Base-by-base conservation (phyloP, 2,888 invertebrate species). In the Eucera pruinosa region DNA sequence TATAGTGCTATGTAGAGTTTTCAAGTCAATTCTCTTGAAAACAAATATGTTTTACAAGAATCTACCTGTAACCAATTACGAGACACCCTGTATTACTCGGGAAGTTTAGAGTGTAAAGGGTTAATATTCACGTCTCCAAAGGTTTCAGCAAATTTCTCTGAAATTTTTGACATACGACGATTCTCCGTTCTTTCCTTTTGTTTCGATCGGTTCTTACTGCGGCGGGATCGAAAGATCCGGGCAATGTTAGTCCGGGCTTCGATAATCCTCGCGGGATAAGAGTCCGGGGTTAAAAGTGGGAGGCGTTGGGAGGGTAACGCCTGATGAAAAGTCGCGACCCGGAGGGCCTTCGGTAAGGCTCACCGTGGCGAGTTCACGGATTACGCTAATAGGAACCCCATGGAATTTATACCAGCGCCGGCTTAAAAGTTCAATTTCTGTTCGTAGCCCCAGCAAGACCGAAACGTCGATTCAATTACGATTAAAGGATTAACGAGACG, bases 381-480 rank as follows among this genome's bases (percentile, higher is more conserved):
- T 84, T 84, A 84, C 74, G 84, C 75, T 82, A 84, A 84, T 84
- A 84, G 80, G 69, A 79, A 78, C 64, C 55, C 66, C 68, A 13
- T 76, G 57, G 62, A 80, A 79, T 79, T 79, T 75, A 62, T 80
- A 78, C 67, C 52, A n/a, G 61, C 9, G 66, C 47, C 30, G 72
- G 76, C 75, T 82, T 80, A 78, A 80, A 85, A 81, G 80, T 76
- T 81, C 83, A 69, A 83, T 83, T 81, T 80, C 80, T 73, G 61
- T 64, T 48, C 72, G 64, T 33, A 20, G 47, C 45, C 39, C 23
- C 25, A 15, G 73, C 43, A 48, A 55, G 65, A 47, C 57, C 60
- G 68, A 68, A 65, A 54, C 73, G 64, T 65, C 78, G 74, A 82
- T 82, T 77, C 81, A 81, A 82, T 82, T 82, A 82, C 80, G 78